These are phyloP conservation scores for Pimephales promelas DNA, from an alignment of 2,113 vertebrate genomes.

Conservation along the genomic window DNA sequence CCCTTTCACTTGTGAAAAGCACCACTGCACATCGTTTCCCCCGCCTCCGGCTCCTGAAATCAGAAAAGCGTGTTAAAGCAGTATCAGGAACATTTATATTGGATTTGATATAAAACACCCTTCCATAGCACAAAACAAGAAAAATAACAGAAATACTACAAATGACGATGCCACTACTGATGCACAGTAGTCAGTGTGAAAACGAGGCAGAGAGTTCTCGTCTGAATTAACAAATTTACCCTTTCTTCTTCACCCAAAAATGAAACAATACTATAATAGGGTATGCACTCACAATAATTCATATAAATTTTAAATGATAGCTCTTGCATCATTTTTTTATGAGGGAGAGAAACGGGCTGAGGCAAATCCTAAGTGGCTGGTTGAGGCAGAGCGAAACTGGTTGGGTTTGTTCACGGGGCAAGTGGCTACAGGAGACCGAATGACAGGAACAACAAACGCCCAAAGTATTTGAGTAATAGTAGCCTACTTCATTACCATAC, in stretches of 20 bases:
- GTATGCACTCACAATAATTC: neutral
- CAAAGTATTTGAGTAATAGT: neutral
- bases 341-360: neutral
- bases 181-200: neutral
- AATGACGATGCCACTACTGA: neutral
- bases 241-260: neutral
- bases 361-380: neutral
- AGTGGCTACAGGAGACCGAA: slow-evolving; percentile 5
- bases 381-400: neutral
- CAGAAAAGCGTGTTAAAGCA: neutral
- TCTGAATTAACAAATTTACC: neutral
- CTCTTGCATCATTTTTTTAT: slow-evolving; percentile 15
- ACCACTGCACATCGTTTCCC: slow-evolving; percentile 96
- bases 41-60: slow-evolving; percentile 83
- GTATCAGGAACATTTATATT: neutral
- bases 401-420: slow-evolving; percentile 33
- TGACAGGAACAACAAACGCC: neutral
- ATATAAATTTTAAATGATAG: neutral
- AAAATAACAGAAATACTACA: neutral
- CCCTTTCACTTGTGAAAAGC: slow-evolving; percentile 99
- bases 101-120: neutral
- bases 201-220: neutral
- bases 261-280: neutral
- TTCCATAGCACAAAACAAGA: neutral
- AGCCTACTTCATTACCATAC: neutral